Conservation (phyloP, 2,113 vertebrate species). For the Theristicus caerulescens region DNA sequence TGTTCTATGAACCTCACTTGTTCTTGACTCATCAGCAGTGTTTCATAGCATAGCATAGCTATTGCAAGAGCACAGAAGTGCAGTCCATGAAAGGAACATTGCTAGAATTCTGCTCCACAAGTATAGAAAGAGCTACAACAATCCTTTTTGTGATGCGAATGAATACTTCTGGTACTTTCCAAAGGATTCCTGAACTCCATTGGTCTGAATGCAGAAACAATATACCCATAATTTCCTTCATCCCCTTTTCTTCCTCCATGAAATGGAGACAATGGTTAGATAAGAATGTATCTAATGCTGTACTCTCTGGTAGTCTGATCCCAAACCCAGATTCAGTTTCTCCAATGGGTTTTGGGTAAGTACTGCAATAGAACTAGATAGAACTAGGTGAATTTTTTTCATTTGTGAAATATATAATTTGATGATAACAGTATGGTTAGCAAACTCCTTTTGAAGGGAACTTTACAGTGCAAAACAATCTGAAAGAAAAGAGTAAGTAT, state of each 20-base stretch:
- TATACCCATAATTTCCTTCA: not conserved
- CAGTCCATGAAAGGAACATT: not conserved
- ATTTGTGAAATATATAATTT: not conserved
- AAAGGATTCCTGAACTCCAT: not conserved
- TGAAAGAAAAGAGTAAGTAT: not conserved
- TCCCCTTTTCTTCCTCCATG: not conserved
- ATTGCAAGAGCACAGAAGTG: not conserved
- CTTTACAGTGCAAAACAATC: not conserved
- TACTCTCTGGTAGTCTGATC: not conserved
- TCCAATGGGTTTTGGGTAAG: not conserved
- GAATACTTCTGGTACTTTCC: not conserved
- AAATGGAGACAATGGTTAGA: not conserved
- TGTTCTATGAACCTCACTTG: not conserved
- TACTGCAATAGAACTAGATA: not conserved
- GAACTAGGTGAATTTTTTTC: not conserved
- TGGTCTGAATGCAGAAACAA: not conserved
- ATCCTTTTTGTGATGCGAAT: not conserved
- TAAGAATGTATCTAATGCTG: not conserved
- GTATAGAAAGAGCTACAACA: not conserved
- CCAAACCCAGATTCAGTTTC: not conserved
- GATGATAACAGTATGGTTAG: not conserved
- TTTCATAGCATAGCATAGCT: not conserved
- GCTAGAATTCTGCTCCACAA: not conserved
- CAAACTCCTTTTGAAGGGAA: not conserved
- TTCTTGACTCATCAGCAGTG: not conserved